Conservation (phyloP, 1,140 invertebrate species). For the Doryteuthis pealeii region DNA sequence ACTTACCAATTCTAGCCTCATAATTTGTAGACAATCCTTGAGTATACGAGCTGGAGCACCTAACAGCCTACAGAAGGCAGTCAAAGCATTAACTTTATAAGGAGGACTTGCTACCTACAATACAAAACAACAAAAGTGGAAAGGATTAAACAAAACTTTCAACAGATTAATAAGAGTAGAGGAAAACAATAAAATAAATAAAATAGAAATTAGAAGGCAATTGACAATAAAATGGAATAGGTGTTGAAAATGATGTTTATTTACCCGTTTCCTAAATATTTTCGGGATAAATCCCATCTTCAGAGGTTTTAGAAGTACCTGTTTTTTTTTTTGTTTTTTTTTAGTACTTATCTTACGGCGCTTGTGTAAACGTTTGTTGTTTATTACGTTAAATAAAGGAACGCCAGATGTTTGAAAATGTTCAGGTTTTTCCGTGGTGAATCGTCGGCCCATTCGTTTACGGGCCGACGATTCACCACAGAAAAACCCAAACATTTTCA, state of each 20-base stretch:
- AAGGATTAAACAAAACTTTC: neutral
- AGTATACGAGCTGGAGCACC: conserved; percentile 81
- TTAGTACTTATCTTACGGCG: too few species aligned
- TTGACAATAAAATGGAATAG: too few species aligned
- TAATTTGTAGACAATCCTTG: conserved; percentile 88
- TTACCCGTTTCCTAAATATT: too few species aligned
- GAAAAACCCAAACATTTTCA: too few species aligned
- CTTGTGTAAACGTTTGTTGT: neutral
- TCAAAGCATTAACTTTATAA: conserved; percentile 84
- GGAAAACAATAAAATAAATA: too few species aligned
- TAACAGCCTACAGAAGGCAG: conserved; percentile 79
- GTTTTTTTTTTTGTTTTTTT: too few species aligned
- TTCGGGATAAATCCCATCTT: too few species aligned
- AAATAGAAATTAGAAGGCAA: too few species aligned
- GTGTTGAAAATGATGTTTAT: too few species aligned
- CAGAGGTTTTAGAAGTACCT: too few species aligned
- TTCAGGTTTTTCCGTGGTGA: too few species aligned
- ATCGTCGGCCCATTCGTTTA: neutral
- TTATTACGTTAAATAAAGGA: neutral
- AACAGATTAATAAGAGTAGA: neutral
- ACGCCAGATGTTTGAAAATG: too few species aligned
- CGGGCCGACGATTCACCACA: neutral
- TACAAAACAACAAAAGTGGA: conserved; percentile 2
- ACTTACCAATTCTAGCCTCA: conserved; percentile 75
- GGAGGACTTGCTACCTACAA: conserved; percentile 69